A percentile compares a stretch with the other conserved stretches of the same genome.
phyloP scores from a whole-genome alignment of 2,888 invertebrate genomes.

The Argynnis bischoffii region DNA sequence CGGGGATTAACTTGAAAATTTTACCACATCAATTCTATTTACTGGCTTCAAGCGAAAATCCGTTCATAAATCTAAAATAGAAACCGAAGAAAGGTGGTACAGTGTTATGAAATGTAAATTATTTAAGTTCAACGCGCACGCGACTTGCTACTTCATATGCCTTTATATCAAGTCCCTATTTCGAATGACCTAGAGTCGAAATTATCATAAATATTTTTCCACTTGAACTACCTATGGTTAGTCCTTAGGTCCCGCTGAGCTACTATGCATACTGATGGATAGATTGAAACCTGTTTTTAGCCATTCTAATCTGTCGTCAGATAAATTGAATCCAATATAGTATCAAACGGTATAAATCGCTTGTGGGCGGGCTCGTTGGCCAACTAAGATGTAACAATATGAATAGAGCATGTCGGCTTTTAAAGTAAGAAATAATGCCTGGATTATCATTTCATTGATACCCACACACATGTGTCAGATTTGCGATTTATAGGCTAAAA shows the following conservation, averaged over 20 bases:
- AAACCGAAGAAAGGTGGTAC: conserved; percentile 36
- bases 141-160: conserved; percentile 17
- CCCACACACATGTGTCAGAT: conserved; percentile 23
- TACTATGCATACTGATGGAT: conserved; percentile 39
- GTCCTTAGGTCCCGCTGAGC: conserved; percentile 36
- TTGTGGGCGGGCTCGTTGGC: conserved; percentile 30
- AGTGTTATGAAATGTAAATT: conserved; percentile 37
- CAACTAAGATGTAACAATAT: conserved; percentile 28
- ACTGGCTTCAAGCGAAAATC: conserved; percentile 25
- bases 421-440: conserved; percentile 24
- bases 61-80: conserved; percentile 34
- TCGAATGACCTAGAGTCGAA: not conserved
- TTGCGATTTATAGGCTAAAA: conserved; percentile 12
- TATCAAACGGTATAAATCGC: conserved; percentile 28
- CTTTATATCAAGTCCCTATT: not conserved
- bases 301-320: conserved; percentile 31
- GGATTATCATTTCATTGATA: conserved; percentile 22
- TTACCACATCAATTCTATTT: conserved; percentile 25
- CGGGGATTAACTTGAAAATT: conserved; percentile 19
- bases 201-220: not conserved
- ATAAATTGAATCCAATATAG: conserved; percentile 37
- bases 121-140: conserved; percentile 34
- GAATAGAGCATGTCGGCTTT: conserved; percentile 20
- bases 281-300: conserved; percentile 32
- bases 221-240: conserved; percentile 15